These are phyloP conservation scores for Psephotus haematonotus DNA, from an alignment of 2,113 vertebrate species.

Conservation along the genomic window DNA sequence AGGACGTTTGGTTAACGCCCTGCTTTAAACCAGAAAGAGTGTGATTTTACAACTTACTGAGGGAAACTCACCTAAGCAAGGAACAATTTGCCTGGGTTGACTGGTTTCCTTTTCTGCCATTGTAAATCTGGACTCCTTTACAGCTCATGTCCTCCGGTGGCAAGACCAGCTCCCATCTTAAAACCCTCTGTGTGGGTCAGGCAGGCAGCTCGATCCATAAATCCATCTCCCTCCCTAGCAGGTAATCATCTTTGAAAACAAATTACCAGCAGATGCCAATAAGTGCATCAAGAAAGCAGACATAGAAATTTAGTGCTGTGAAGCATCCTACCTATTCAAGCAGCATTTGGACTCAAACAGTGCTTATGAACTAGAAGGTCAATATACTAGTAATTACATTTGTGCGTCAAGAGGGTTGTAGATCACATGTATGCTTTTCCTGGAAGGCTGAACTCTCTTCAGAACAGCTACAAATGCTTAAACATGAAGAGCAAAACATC, in stretches of 20 bases:
- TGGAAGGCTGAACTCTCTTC: not conserved
- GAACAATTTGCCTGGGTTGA: not conserved
- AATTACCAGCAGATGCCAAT: not conserved
- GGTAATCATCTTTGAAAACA: not conserved
- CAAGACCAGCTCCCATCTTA: not conserved
- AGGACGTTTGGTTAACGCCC: constrained; percentile 5
- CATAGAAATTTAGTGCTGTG: not conserved
- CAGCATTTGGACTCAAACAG: not conserved
- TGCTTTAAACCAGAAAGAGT: constrained; percentile 9
- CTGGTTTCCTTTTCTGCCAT: not conserved
- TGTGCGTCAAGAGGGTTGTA: constrained; percentile 2
- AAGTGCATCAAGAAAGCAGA: not conserved
- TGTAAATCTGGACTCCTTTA: not conserved
- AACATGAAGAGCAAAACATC: not conserved
- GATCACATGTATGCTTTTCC: constrained; percentile 22
- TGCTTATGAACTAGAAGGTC: constrained; percentile 20
- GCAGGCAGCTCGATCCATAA: not conserved
- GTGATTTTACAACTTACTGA: not conserved
- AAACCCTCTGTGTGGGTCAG: not conserved
- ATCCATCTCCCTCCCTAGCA: not conserved
- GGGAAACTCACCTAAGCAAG: constrained; percentile 22
- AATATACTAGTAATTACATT: not conserved
- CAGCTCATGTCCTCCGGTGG: not conserved
- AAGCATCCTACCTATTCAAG: not conserved
- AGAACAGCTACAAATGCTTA: constrained; percentile 17